Percentiles rank a stretch among this genome's conserved stretches.
These are phyloP conservation scores for Camponotus fellah DNA, from an alignment of 2,888 invertebrate genomes.

Conservation along the genomic window DNA sequence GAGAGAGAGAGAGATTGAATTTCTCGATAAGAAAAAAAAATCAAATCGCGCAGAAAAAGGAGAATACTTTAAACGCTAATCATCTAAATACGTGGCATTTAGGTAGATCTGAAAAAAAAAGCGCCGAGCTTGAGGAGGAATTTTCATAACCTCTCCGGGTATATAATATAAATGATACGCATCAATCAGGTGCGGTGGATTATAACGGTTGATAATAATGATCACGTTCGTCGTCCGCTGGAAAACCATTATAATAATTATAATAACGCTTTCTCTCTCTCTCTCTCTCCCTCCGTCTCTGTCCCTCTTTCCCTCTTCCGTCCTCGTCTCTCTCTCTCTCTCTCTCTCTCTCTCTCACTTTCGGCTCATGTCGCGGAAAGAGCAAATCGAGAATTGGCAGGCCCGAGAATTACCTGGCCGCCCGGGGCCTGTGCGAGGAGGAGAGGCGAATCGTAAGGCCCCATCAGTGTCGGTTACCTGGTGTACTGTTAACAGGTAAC, in stretches of 20 bases:
- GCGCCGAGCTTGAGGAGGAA: background rate
- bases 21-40: background rate
- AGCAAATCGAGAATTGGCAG: background rate
- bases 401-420: background rate
- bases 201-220: conserved; percentile 37
- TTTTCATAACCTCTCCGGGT: background rate
- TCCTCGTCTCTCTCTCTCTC: background rate
- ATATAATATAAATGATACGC: conserved; percentile 24
- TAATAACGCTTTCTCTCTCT: background rate
- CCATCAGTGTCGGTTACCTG: conserved; percentile 73
- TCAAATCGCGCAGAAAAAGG: background rate
- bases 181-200: conserved; percentile 51
- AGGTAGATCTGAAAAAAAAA: background rate
- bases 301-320: background rate
- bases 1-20: background rate
- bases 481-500: conserved; percentile 77
- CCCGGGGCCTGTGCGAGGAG: conserved; percentile 7
- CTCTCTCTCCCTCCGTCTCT: background rate
- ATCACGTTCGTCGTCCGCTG: conserved; percentile 42
- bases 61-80: background rate
- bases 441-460: conserved; percentile 61
- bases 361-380: conserved; percentile 14
- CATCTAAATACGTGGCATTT: background rate
- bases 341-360: background rate
- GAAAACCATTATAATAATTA: conserved; percentile 62